Evolutionary conservation across 2,888 invertebrate genomes (phyloP), one percentile per base, ranked within the genome.

Genomic region (Brachyptera putata): DNA sequence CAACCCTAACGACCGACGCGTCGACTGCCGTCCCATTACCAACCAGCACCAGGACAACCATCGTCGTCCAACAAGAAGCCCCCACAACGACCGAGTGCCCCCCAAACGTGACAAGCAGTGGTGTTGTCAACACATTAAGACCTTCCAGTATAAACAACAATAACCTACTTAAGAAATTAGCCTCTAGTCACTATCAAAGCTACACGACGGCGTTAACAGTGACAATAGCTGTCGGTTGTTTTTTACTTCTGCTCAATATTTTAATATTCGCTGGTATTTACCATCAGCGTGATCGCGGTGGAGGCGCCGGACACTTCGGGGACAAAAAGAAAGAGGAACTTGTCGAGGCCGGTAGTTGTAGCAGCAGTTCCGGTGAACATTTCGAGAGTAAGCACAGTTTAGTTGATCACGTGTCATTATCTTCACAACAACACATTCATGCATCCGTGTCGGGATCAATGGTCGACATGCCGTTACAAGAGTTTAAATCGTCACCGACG

Each of bases 191-290:
- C 69, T 91, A 91, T 70, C 91, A 91, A 72, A 91, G 89, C 62
- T 92, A 93, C 73, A 91, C 92, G 4, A 91, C 92, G 0, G 93
- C 93, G 0, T 77, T 94, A 16, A 89, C 91, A 5, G 90, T 93
- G 25, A 93, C 93, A 0, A 90, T 92, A 64, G 90, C 88, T 1
- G 90, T 91, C 7, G 91, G 91, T 1, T 90, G 91, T 69, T 90
- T 91, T 67, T 79, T 92, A 5, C 77, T 92, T 7, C 78, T 91
- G 25, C 79, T 92, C 24, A 92, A 92, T 70, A 85, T 91, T 11
- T 79, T 91, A 22, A 93, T 94, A 67, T 93, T 93, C 69, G 91
- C 91, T 46, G 92, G 92, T 1, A 91, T 91, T 63, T 92, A 91
- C 70, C 90, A 91, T 69, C 91, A 91, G 73, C 81, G 91, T 1